These are phyloP conservation scores for Hylaeus anthracinus DNA, from an alignment of 1,140 invertebrate species.

Conservation along the genomic window DNA sequence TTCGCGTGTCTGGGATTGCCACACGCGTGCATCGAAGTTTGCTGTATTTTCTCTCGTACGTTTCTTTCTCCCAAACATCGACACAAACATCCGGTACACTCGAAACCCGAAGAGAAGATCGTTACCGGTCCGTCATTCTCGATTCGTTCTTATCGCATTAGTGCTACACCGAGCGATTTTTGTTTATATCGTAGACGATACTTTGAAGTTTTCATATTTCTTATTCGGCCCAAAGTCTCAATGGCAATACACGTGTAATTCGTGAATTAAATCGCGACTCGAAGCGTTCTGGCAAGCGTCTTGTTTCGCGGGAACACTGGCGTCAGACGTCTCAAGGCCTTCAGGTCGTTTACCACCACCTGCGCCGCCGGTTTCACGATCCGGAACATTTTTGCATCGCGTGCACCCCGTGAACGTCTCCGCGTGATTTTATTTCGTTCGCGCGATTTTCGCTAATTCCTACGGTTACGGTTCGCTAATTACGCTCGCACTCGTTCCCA, in stretches of 20 bases:
- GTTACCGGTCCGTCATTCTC: not conserved
- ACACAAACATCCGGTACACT: conserved; percentile 35
- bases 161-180: not conserved
- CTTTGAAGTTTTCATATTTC: too few relatives aligned
- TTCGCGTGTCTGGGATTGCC: too few relatives aligned
- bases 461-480: too few relatives aligned
- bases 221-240: not conserved
- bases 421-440: not conserved
- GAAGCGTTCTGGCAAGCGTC: conserved; percentile 34
- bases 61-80: not conserved
- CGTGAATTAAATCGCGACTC: conserved; percentile 40
- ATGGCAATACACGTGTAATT: conserved; percentile 16
- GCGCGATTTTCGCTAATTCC: not conserved
- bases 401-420: conserved; percentile 27
- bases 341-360: conserved; percentile 79
- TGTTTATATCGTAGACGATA: too few relatives aligned
- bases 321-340: conserved; percentile 78
- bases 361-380: conserved; percentile 72
- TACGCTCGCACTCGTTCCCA: not conserved
- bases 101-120: conserved; percentile 25
- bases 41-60: not conserved
- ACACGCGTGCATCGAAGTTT: not conserved
- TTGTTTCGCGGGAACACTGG: conserved; percentile 43
- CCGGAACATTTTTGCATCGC: conserved; percentile 67
- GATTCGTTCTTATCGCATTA: not conserved